Evolutionary conservation across 2,888 invertebrate genomes (phyloP), one percentile per base, ranked within the genome.

Genomic region (Eupithecia pulchellata): DNA sequence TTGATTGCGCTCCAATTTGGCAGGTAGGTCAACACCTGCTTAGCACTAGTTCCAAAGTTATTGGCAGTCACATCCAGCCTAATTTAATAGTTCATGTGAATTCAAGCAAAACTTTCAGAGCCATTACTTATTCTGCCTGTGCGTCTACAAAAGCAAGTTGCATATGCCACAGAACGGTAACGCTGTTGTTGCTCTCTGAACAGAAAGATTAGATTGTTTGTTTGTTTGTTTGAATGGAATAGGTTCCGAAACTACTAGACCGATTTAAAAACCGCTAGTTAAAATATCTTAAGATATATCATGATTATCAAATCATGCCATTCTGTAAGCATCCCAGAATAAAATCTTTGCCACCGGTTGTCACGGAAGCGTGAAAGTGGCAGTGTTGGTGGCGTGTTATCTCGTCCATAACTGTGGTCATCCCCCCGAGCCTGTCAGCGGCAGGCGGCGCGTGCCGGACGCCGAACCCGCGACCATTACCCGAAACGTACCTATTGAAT

Each of bases 381-480:
- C 66, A 32, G 63, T 64, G 64, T 58, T 60, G 60, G 60, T 25
- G n/a, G 58, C 68, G 64, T 63, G 62, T 70, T 72, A 73, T 73
- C 58, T 75, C 74, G 52, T 69, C 52, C 52, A 68, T 75, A 20
- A 25, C 52, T 13, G 52, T 76, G 78, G 78, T 72, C 78, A 76
- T 71, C 78, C 80, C 82, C 78, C n/a, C 42, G 42, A 8, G 42
- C 78, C 73, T 67, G 75, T 77, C 83, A 82, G 72, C 70, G 65
- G 39, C 74, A 73, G n/a, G 5, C 73, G 78, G 64, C 82, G 79
- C 81, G 85, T 83, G 82, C 77, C 67, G 36, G 68, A 39, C 66
- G 64, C 55, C 73, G 39, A 68, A 74, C 66, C 73, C 67, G 73
- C 55, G 42, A 72, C 79, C 75, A 79, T 78, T 81, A 81, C 77